Evolutionary conservation across 1,140 invertebrate genomes (phyloP).

Genomic region (Solenopsis fugax): DNA sequence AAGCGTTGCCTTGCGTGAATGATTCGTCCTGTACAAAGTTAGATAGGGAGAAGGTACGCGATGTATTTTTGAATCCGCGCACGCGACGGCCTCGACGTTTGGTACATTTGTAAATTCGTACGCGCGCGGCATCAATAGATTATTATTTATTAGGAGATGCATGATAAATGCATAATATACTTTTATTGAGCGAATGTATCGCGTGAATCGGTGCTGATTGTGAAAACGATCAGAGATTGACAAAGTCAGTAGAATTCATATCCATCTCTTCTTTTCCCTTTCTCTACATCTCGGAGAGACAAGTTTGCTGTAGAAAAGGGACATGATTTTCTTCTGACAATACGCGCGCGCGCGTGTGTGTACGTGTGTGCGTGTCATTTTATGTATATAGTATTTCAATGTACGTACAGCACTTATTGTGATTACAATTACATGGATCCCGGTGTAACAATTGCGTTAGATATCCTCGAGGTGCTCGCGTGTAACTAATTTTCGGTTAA

Average conservation of each 20-base stretch:
- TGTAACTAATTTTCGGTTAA: conserved; percentile 29
- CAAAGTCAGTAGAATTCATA: conserved; percentile 44
- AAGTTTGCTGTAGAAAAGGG: not conserved
- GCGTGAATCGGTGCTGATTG: conserved; percentile 19
- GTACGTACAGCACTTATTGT: conserved; percentile 49
- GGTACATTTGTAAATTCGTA: conserved; percentile 64
- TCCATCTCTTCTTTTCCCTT: conserved; percentile 17
- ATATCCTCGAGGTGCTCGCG: conserved; percentile 1
- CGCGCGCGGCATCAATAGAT: not conserved
- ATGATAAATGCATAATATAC: not conserved
- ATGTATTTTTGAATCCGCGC: conserved; percentile 48
- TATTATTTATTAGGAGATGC: conserved; percentile 63
- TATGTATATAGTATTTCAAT: conserved; percentile 52
- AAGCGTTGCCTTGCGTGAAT: conserved; percentile 20
- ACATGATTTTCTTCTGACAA: conserved; percentile 15
- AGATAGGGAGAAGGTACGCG: not conserved
- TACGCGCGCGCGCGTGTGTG: not conserved
- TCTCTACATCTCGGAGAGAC: not conserved
- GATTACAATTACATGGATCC: conserved; percentile 40
- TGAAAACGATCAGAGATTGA: conserved; percentile 16
- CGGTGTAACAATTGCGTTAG: conserved; percentile 28
- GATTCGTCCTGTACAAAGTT: conserved; percentile 49
- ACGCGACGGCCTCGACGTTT: conserved; percentile 37
- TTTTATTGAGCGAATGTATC: conserved; percentile 18
- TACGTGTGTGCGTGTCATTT: not conserved